A percentile compares a stretch with the other conserved stretches of the same genome.
Evolutionary conservation across 2,888 invertebrate species (phyloP).

Genomic region (Melanargia galathea): DNA sequence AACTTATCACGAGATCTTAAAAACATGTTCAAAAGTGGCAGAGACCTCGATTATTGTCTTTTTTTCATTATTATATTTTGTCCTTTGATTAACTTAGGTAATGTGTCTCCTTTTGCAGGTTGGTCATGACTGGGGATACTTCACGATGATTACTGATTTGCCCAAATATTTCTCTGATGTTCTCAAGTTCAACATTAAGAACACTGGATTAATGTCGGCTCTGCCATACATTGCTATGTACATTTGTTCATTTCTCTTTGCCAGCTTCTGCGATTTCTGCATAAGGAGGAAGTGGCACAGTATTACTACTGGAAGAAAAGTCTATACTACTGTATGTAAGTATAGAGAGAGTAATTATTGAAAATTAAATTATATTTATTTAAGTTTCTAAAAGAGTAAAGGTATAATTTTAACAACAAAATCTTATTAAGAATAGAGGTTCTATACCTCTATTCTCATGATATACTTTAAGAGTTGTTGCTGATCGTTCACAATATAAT

Average conservation of each 20-base stretch:
- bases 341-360: too few relatives aligned
- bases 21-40: background rate
- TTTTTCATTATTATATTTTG: background rate
- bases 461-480: too few relatives aligned
- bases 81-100: background rate
- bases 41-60: background rate
- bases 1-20: too few relatives aligned
- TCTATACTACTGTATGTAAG: constrained; percentile 86
- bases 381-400: too few relatives aligned
- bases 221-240: constrained; percentile 86
- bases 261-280: constrained; percentile 85
- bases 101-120: constrained; percentile 61
- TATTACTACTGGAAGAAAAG: constrained; percentile 82
- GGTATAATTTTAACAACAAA: too few relatives aligned
- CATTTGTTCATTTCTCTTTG: constrained; percentile 82
- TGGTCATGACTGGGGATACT: constrained; percentile 86
- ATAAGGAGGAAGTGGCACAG: constrained; percentile 82
- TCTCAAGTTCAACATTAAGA: constrained; percentile 83
- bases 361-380: too few relatives aligned
- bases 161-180: constrained; percentile 86
- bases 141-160: constrained; percentile 86
- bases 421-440: too few relatives aligned
- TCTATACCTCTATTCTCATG: too few relatives aligned
- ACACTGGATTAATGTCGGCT: constrained; percentile 84
- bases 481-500: too few relatives aligned